A percentile compares a stretch with the other conserved stretches of the same genome.
phyloP scores from a whole-genome alignment of 2,888 invertebrate species.

The Pycnomerus fuliginosus region DNA sequence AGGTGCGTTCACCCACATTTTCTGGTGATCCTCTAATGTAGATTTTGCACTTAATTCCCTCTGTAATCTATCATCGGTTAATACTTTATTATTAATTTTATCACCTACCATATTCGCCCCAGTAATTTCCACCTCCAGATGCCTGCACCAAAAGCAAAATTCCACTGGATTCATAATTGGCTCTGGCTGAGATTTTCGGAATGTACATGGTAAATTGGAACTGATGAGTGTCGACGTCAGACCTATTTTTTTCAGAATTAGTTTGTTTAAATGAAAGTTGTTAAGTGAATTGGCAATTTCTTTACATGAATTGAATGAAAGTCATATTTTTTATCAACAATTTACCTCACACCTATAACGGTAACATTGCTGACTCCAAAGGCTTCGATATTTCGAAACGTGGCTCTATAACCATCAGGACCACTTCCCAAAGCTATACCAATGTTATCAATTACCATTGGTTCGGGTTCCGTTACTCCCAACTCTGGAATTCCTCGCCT shows the following conservation, averaged over 20 bases:
- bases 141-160: constrained; percentile 77
- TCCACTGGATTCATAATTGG: constrained; percentile 79
- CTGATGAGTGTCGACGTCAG: constrained; percentile 75
- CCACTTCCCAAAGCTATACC: constrained; percentile 77
- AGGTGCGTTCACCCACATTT: constrained; percentile 63
- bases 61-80: constrained; percentile 52
- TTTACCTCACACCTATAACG: constrained; percentile 73
- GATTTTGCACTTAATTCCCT: constrained; percentile 80
- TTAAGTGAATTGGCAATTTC: neutral
- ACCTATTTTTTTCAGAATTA: constrained; percentile 53
- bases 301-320: constrained; percentile 5
- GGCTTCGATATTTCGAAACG: constrained; percentile 77
- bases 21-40: constrained; percentile 75
- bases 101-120: constrained; percentile 80
- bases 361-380: constrained; percentile 79
- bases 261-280: neutral
- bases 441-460: constrained; percentile 80
- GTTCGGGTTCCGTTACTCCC: constrained; percentile 71
- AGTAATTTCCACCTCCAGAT: constrained; percentile 83
- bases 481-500: constrained; percentile 74
- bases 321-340: neutral
- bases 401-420: constrained; percentile 79
- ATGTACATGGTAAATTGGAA: constrained; percentile 79
- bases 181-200: constrained; percentile 75
- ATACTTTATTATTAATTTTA: neutral